These are phyloP conservation scores for Cheumatopsyche charites DNA, from an alignment of 1,140 invertebrate genomes.

Conservation along the genomic window DNA sequence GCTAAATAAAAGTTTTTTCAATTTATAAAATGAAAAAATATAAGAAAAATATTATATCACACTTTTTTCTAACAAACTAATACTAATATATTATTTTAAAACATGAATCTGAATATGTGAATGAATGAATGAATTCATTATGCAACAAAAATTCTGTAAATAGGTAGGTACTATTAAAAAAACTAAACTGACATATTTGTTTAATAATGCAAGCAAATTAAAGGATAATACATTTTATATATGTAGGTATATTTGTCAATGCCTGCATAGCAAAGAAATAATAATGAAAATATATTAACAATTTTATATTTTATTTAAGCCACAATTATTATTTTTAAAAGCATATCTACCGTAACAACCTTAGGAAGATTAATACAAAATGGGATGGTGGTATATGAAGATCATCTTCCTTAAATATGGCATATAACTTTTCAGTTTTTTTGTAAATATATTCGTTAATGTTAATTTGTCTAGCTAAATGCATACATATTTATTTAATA, in stretches of 20 bases:
- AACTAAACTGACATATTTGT: too few species aligned
- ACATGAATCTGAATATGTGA: background rate
- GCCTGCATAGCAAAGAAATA: constrained; percentile 10
- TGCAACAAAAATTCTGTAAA: background rate
- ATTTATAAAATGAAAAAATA: too few species aligned
- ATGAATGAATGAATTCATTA: background rate
- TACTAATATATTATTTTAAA: background rate
- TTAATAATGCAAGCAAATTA: too few species aligned
- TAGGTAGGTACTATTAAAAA: background rate
- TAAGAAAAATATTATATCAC: constrained; percentile 7
- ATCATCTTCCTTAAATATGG: constrained; percentile 34
- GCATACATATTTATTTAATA: constrained; percentile 37
- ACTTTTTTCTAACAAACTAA: background rate
- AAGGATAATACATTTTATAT: too few species aligned
- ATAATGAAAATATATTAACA: constrained; percentile 34
- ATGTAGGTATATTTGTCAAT: too few species aligned
- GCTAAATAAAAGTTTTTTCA: too few species aligned
- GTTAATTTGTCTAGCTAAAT: constrained; percentile 44
- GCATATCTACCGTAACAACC: constrained; percentile 45
- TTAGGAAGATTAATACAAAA: constrained; percentile 42
- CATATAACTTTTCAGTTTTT: background rate
- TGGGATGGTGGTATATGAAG: constrained; percentile 26
- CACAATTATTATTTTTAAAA: constrained; percentile 46
- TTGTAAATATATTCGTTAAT: constrained; percentile 32
- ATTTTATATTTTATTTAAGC: constrained; percentile 42